phyloP scores from a whole-genome alignment of 1,140 invertebrate species.

The Bombus polaris region DNA sequence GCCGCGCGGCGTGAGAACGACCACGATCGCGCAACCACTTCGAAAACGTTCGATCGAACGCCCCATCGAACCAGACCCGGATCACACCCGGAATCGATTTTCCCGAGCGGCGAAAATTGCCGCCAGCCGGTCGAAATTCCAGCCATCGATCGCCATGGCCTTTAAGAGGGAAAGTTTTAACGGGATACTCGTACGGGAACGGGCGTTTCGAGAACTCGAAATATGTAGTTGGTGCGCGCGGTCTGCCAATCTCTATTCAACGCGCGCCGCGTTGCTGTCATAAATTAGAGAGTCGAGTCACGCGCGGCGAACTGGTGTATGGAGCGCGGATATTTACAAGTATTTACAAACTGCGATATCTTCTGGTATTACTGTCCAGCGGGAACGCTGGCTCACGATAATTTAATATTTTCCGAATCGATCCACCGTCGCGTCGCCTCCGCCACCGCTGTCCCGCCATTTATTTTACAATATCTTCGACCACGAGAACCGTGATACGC shows the following conservation, averaged over 20 bases:
- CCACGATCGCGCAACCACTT: neutral
- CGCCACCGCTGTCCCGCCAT: neutral
- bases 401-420: slow-evolving; percentile 47
- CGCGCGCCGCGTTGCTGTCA: slow-evolving; percentile 49
- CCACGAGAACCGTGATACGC: too few relatives aligned
- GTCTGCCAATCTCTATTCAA: slow-evolving; percentile 56
- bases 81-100: too few relatives aligned
- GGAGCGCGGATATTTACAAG: slow-evolving; percentile 55
- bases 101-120: too few relatives aligned
- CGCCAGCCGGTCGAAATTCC: neutral
- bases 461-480: neutral
- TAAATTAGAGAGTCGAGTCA: slow-evolving; percentile 57
- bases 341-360: slow-evolving; percentile 57
- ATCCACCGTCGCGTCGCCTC: neutral
- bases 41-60: slow-evolving; percentile 1
- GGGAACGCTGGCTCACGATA: slow-evolving; percentile 21
- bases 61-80: too few relatives aligned
- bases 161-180: slow-evolving; percentile 47
- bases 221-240: slow-evolving; percentile 25
- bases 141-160: neutral
- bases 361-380: slow-evolving; percentile 36
- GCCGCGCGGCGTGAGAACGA: slow-evolving; percentile 36
- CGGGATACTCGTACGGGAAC: slow-evolving; percentile 12
- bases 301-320: slow-evolving; percentile 52
- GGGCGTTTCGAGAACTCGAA: slow-evolving; percentile 40